Base-by-base conservation (phyloP, 2,888 invertebrate species). In the Dryocosmus kuriphilus region DNA sequence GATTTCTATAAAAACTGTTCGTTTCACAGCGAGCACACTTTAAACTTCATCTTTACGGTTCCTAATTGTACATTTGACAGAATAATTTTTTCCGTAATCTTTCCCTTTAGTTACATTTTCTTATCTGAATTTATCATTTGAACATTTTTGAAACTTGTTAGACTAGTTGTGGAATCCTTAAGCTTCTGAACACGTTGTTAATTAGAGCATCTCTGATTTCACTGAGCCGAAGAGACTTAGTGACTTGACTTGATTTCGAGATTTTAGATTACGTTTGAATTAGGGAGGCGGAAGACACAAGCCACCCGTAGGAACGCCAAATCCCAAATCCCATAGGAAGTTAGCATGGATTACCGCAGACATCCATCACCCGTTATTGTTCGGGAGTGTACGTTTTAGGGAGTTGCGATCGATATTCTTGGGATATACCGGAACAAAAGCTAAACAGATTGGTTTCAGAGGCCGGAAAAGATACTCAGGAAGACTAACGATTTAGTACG, bases 161-260 rank as follows among this genome's bases (percentile, higher is more conserved):
- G 78, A 77, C 80, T 76, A 73, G 78, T 62, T 78, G 74, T 78
- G 79, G 80, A 84, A 85, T 82, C 84, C 85, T 85, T 88, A 89
- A 88, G 87, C 88, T 86, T 84, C 87, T 86, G 88, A 89, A 91
- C 90, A 89, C 89, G 90, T 91, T 91, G 91, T 91, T 91, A 91
- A 91, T 91, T 91, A 91, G 91, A 89, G 86, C 85, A 83, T 77
- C 82, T 82, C 81, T 84, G 71, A 80, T 77, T 82, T 82, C 79
- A 81, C 85, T 82, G 82, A 77, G 77, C 82, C 80, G 73, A 65
- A 84, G 86, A 87, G 90, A 90, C 90, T 89, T 88, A 88, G 90
- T 86, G 90, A 90, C 86, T 90, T 88, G 89, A 89, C 90, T 89
- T 87, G 90, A 90, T 91, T 90, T 89, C 89, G 87, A 89, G 89